Evolutionary conservation across 2,888 invertebrate species (phyloP), one percentile per base, ranked within the genome.

Genomic region (Torymus auratus): DNA sequence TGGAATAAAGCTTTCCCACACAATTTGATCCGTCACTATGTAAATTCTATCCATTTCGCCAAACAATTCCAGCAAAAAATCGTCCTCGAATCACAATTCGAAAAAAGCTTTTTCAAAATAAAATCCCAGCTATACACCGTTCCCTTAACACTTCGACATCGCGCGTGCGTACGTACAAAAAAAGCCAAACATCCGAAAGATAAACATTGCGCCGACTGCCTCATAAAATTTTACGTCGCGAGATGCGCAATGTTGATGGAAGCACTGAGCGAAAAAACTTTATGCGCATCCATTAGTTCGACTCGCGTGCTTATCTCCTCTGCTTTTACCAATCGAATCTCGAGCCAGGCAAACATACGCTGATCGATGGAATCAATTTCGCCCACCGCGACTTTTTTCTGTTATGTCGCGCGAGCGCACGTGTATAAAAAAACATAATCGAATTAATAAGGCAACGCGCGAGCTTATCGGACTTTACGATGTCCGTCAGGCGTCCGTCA

Each of bases 191-290:
- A n/a, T 41, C 41, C 41, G 7, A 41, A 14, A 69, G 56, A 56
- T 56, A 69, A 60, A 70, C 28, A 69, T 28, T 17, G 67, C 20
- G 23, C 7, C 7, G 53, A 5, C 17, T 3, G 20, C 20, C 52
- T 65, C 74, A 67, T 75, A 58, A 75, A 75, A 67, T 75, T 75
- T 75, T 58, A 75, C 50, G 58, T 14, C 67, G 4, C 17, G 50
- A 74, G 58, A 65, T 65, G 65, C 20, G 60, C 13, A 41, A 67
- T 67, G 60, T 20, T 75, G 23, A 67, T 67, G 74, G 67, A 75
- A 67, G 58, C 58, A 13, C 20, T 50, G 17, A 53, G 17, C 28
- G 15, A 65, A 56, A 73, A 64, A 73, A 73, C 41, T 65, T 65
- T 65, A 73, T 28, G 56, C 20, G 12, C 56, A 14, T 50, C 55